Conservation (phyloP, 2,888 invertebrate genomes). For the Baccha elongata region DNA sequence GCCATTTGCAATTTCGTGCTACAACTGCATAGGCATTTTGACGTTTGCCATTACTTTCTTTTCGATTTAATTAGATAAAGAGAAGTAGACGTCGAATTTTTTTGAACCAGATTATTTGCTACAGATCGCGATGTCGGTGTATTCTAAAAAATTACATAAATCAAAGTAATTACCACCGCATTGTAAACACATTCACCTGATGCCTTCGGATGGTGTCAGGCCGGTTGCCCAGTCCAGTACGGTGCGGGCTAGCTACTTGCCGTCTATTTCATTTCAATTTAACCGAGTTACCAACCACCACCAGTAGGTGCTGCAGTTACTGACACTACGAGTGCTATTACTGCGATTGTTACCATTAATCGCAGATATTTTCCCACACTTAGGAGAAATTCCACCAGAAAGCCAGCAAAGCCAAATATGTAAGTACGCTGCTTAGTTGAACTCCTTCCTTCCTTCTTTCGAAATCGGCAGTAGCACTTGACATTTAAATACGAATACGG, state of each 20-base stretch:
- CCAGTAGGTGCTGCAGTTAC: constrained; percentile 39
- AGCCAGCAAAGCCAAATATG: constrained; percentile 3
- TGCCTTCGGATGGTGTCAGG: constrained; percentile 25
- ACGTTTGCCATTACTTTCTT: constrained; percentile 62
- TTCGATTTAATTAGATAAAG: constrained; percentile 70
- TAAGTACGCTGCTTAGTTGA: background rate
- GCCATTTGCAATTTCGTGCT: constrained; percentile 11
- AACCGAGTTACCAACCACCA: constrained; percentile 12
- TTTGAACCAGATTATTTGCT: constrained; percentile 53
- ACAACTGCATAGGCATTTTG: constrained; percentile 31
- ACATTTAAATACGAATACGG: constrained; percentile 60
- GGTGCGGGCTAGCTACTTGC: background rate
- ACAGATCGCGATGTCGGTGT: constrained; percentile 29
- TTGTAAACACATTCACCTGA: constrained; percentile 66
- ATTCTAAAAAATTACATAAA: constrained; percentile 71
- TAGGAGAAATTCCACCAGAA: constrained; percentile 66
- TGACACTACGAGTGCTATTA: constrained; percentile 34
- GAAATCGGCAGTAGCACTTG: constrained; percentile 31
- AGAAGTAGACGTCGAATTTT: constrained; percentile 65
- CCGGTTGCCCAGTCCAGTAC: background rate
- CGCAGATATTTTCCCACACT: constrained; percentile 70
- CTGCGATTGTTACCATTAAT: constrained; percentile 55
- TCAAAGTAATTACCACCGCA: constrained; percentile 68
- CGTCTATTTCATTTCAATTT: constrained; percentile 62
- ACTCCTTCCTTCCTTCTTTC: constrained; percentile 19